Base-by-base conservation (phyloP, 2,888 invertebrate genomes). In the Chymomyza procnemis region DNA sequence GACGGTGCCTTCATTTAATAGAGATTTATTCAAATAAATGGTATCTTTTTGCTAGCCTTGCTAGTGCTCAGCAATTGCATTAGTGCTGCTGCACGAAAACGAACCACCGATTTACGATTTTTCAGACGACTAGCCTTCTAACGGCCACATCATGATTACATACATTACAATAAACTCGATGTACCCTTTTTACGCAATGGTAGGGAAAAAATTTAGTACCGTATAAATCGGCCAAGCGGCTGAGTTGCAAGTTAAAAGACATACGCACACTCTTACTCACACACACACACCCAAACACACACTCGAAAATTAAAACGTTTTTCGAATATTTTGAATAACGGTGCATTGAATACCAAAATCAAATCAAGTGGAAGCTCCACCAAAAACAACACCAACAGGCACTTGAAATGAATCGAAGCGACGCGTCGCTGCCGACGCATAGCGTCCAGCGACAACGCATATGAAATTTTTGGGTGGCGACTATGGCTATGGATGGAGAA, bases 271-370 rank as follows among this genome's bases (percentile, higher is more conserved):
- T 57, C 65, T 22, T 52, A 57, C 67, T 59, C 58, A 58, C 61
- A 34, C 57, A 57, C 67, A 61, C 58, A 58, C 61, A 16, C 47
- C 65, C 26, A 66, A 63, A 64, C 48, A 62, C 18, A 48, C 41
- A 41, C 66, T 18, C 50, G n/a, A 54, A 54, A 54, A 54, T 54
- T 81, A 79, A 83, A 87, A 87, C 87, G 83, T 87, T 87, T 87
- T 85, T 85, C 80, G 87, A 83, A 83, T 83, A 79, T 83, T 83
- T 87, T 85, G 83, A 83, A 83, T 83, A 83, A 83, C 83, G 83
- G 83, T 83, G 86, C 87, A 76, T 83, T 76, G 84, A 87, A 83
- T 83, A 85, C 83, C 83, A 85, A 82, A 83, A 83, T 83, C 87
- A 83, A 87, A 83, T 87, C 87, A 83, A 85, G 84, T 87, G 87